A percentile compares a stretch with the other conserved stretches of the same genome.
These are phyloP conservation scores for Chloebia gouldiae DNA, from an alignment of 2,113 vertebrate genomes.

Conservation along the genomic window DNA sequence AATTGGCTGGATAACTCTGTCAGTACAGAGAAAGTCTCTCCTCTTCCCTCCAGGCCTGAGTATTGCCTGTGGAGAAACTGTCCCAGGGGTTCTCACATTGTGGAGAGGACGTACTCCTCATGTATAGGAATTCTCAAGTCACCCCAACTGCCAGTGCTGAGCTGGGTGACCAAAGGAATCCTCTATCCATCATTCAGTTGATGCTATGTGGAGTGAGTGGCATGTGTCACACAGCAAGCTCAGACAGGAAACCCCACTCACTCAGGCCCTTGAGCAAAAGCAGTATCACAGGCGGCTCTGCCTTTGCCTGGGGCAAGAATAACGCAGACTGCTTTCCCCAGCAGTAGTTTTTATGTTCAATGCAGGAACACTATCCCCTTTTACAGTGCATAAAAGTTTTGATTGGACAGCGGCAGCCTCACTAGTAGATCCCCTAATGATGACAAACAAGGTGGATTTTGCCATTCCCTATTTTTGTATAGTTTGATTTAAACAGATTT, in stretches of 20 bases:
- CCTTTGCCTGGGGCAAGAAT: background rate
- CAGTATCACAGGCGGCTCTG: background rate
- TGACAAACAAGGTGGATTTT: background rate
- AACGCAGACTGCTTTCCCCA: background rate
- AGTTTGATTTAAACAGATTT: background rate
- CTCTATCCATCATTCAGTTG: background rate
- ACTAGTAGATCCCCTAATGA: background rate
- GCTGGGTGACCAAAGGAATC: background rate
- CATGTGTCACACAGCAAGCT: accelerated
- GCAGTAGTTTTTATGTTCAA: background rate
- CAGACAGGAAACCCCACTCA: background rate
- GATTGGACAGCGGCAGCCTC: no score
- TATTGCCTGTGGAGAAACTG: background rate
- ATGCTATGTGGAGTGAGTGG: accelerated
- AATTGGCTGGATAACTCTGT: background rate
- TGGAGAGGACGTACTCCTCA: background rate
- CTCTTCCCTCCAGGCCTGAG: background rate
- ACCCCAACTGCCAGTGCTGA: accelerated
- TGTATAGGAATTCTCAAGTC: background rate
- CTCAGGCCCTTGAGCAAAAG: background rate
- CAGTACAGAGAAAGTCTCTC: background rate
- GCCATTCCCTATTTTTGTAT: background rate
- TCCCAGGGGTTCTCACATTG: background rate
- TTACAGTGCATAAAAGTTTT: background rate
- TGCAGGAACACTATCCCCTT: background rate